A percentile compares a stretch with the other conserved stretches of the same genome.
Conservation (phyloP, 2,888 invertebrate genomes). For the Ethmia dodecea region DNA sequence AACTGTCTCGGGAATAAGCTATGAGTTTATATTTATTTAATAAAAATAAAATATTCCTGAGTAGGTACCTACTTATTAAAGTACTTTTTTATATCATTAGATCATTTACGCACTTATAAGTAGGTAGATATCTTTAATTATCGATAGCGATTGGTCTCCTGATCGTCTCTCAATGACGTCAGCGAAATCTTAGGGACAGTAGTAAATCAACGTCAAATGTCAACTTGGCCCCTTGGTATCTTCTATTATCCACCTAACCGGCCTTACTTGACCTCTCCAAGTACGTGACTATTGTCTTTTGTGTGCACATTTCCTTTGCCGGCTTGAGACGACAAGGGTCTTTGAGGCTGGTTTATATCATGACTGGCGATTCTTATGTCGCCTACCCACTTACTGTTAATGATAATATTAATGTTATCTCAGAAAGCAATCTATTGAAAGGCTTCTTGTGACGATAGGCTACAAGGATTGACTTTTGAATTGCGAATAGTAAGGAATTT, state of each 20-base stretch:
- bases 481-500: constrained; percentile 23
- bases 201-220: constrained; percentile 75
- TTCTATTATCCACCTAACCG: constrained; percentile 43
- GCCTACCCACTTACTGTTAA: constrained; percentile 68
- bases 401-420: constrained; percentile 73
- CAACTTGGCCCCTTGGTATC: constrained; percentile 56
- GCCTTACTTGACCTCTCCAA: constrained; percentile 30
- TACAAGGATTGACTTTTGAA: constrained; percentile 37
- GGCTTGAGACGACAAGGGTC: constrained; percentile 32
- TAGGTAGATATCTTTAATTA: constrained; percentile 30
- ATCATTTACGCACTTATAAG: constrained; percentile 9
- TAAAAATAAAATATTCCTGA: too few species aligned
- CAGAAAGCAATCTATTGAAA: constrained; percentile 52
- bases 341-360: constrained; percentile 31
- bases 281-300: constrained; percentile 35
- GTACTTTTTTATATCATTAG: too few species aligned
- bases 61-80: too few species aligned
- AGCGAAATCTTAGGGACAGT: constrained; percentile 58
- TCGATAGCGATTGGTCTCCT: constrained; percentile 28
- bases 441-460: constrained; percentile 29
- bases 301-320: constrained; percentile 14
- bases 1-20: too few species aligned
- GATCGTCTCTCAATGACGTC: constrained; percentile 45
- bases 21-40: too few species aligned
- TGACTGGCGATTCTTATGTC: constrained; percentile 68